Evolutionary conservation across 92 coral and sea anemone genomes (phyloP).

Genomic region (Parazoanthus atlanticus): DNA sequence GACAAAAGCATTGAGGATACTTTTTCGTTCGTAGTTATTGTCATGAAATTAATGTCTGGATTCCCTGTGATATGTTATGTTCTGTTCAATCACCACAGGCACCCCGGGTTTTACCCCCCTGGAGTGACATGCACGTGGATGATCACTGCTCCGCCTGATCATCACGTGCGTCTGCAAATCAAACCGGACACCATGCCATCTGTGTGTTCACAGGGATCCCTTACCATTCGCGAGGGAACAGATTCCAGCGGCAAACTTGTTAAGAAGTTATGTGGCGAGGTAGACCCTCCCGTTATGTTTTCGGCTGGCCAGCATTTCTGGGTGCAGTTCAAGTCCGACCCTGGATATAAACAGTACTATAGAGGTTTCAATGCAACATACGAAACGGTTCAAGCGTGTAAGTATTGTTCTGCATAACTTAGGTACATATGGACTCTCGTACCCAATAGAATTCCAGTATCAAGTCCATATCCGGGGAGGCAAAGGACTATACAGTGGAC

Average conservation of each 20-base stretch:
- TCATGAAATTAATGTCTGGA: neutral
- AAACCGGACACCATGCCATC: neutral
- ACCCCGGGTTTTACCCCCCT: conserved; percentile 27
- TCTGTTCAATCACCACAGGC: neutral
- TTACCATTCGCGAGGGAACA: conserved; percentile 35
- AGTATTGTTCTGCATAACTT: neutral
- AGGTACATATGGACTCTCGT: neutral
- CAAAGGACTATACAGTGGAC: too few relatives aligned
- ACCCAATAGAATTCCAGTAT: too few relatives aligned
- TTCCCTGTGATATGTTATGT: neutral
- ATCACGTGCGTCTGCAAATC: conserved; percentile 28
- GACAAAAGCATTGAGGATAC: too few relatives aligned
- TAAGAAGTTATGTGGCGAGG: neutral
- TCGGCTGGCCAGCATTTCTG: conserved; percentile 25
- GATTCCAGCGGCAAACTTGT: conserved; percentile 29
- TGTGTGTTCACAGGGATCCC: conserved; percentile 3
- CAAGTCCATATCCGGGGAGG: too few relatives aligned
- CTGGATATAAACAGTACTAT: neutral
- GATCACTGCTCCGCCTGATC: conserved; percentile 33
- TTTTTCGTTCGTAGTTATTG: too few relatives aligned
- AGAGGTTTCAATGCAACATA: conserved; percentile 26
- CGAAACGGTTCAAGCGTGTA: conserved; percentile 23
- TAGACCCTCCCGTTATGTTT: conserved; percentile 29
- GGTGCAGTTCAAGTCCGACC: conserved; percentile 24
- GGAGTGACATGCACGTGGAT: conserved; percentile 34